Evolutionary conservation across 1,140 invertebrate genomes (phyloP).

Genomic region (Diploscapter pachys): DNA sequence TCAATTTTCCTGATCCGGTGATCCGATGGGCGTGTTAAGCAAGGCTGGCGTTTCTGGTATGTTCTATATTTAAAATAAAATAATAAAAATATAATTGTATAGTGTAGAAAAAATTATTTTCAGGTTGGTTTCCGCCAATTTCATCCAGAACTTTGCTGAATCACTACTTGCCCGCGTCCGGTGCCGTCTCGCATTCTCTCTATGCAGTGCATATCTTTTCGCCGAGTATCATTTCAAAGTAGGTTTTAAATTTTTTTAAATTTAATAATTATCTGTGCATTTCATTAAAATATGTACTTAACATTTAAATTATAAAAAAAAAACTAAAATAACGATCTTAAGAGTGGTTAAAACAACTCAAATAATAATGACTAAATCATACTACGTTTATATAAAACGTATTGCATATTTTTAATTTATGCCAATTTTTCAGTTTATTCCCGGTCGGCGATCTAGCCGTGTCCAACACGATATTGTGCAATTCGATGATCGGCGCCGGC

Average conservation of each 20-base stretch:
- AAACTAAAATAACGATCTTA: background rate
- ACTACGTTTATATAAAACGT: no score
- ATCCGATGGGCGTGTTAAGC: no score
- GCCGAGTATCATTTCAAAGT: conserved; percentile 37
- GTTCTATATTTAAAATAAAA: no score
- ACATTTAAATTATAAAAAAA: background rate
- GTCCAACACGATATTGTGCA: conserved; percentile 43
- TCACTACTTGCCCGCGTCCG: conserved; percentile 38
- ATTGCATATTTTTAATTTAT: background rate
- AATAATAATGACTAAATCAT: no score
- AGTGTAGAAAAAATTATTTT: background rate
- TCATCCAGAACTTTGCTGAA: conserved; percentile 30
- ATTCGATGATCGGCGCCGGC: conserved; percentile 40
- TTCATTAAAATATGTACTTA: background rate
- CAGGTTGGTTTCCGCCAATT: conserved; percentile 23
- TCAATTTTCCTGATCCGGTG: no score
- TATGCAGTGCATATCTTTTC: conserved; percentile 38
- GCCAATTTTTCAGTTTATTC: conserved; percentile 34
- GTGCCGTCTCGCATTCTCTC: conserved; percentile 38
- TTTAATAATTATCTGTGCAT: background rate
- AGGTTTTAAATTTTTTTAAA: conserved; percentile 21
- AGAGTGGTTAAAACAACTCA: no score
- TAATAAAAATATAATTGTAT: no score
- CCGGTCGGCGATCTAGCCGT: conserved; percentile 40
- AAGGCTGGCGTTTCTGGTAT: no score